These are phyloP conservation scores for Crioceris asparagi DNA, from an alignment of 2,888 invertebrate genomes.

Conservation along the genomic window DNA sequence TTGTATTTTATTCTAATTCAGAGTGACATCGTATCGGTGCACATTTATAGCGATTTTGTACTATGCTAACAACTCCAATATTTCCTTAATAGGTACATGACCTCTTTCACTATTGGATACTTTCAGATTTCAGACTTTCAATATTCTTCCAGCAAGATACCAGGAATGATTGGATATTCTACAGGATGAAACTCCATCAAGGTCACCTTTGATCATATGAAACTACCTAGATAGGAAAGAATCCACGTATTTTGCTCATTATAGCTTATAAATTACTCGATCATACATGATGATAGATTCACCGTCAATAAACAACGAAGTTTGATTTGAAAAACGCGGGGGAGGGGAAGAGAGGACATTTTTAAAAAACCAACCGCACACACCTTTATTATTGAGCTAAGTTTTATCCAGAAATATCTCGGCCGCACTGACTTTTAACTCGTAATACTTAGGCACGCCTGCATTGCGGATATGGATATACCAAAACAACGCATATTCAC, in stretches of 20 bases:
- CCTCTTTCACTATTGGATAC: no score
- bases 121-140: no score
- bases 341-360: constrained; percentile 30
- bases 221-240: constrained; percentile 10
- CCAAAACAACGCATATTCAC: constrained; percentile 39
- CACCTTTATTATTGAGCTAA: constrained; percentile 25
- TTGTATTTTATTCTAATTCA: no score
- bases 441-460: constrained; percentile 38
- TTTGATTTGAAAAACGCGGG: constrained; percentile 28
- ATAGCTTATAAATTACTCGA: constrained; percentile 21
- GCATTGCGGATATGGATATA: constrained; percentile 39
- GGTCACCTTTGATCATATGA: constrained; percentile 25
- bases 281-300: constrained; percentile 18
- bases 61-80: no score
- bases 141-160: no score
- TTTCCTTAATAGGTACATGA: no score
- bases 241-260: no score
- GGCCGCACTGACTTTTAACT: constrained; percentile 35
- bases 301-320: constrained; percentile 25
- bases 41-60: no score
- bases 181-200: no score
- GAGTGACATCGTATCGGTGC: no score
- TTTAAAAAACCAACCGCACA: constrained; percentile 22
- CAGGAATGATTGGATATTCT: no score
- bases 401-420: constrained; percentile 36